Evolutionary conservation across 53 echinoderm and acorn worm species (phyloP).

Genomic region (Echinometra lucunter): DNA sequence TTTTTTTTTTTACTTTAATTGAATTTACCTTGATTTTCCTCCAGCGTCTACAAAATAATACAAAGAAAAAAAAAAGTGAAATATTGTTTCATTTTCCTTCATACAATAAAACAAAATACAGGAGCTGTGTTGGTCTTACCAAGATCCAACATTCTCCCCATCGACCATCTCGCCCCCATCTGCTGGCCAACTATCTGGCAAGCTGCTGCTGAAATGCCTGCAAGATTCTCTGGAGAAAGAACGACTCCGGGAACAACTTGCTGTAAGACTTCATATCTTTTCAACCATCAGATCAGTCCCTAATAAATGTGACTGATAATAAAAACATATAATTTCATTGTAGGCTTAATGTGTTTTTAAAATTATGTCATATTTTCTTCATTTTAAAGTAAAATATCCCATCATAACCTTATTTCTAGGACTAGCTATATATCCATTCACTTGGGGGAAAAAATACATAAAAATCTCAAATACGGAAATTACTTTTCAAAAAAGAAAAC

Average conservation of each 20-base stretch:
- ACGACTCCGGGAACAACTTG: not conserved
- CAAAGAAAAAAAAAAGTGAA: not conserved
- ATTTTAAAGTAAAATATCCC: too few relatives aligned
- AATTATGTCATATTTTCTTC: not conserved
- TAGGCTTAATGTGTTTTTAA: not conserved
- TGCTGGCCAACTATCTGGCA: not conserved
- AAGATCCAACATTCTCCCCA: not conserved
- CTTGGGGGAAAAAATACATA: not conserved
- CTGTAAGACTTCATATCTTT: not conserved
- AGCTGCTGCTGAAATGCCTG: not conserved
- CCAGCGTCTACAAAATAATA: too few relatives aligned
- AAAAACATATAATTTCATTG: too few relatives aligned
- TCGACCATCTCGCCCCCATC: not conserved
- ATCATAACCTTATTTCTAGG: too few relatives aligned
- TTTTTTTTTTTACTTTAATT: too few relatives aligned
- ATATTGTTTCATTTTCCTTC: not conserved
- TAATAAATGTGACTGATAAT: not conserved
- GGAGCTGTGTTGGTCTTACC: constrained; percentile 21
- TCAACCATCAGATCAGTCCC: not conserved
- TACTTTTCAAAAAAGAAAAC: not conserved
- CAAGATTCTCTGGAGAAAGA: not conserved
- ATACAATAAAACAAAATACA: not conserved
- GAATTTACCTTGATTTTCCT: not conserved
- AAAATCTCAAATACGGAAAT: too few relatives aligned
- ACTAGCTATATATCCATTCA: too few relatives aligned